Base-by-base conservation (phyloP, 2,113 vertebrate genomes). In the Caloenas nicobarica region DNA sequence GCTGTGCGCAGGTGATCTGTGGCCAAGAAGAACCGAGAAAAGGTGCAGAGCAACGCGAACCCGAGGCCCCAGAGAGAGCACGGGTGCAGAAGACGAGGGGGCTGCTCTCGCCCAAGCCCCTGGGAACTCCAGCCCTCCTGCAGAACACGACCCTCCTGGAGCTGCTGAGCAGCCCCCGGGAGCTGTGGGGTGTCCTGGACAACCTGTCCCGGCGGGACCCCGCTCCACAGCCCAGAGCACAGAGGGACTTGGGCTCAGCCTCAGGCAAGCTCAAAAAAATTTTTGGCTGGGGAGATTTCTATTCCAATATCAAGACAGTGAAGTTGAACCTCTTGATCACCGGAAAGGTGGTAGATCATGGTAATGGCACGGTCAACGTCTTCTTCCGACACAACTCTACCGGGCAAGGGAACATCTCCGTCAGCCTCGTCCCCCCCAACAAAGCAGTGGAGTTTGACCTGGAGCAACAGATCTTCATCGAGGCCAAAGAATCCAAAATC, bases 211-310 rank as follows among this genome's bases (percentile, higher is more conserved):
- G 97, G 79, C 66, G 1, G 97, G 98, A 46, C 26, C 95, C 65
- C 1, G 11, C 60, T 36, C 60, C 98, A 31, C 98, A 90, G 12
- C 97, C 98, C 44, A 97, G 98, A 69, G 98, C 98, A 7, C 98
- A 97, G 12, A 98, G 98, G 64, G 99, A 98, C 13, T 97, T 98
- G 19, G 98, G 98, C 17, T 97, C 98, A 40, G 89, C 92, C 13
- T 98, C 99, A 0, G 98, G 99, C 92, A 98, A 99, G 89, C 98
- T 99, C 73, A 99, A 99, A 97, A 99, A 99, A 91, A 98, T 99
- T 98, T 99, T 99, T 29, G 99, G 99, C 97, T 99, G 99, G 99
- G 99, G 99, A 1, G 99, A 99, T 93, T 99, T 99, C 97, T 99
- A 99, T 89, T 99, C 99, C 97, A 99, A 99, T 91, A 99, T 99